Conservation (phyloP, 2,113 vertebrate species). For the Pomatostomus ruficeps region DNA sequence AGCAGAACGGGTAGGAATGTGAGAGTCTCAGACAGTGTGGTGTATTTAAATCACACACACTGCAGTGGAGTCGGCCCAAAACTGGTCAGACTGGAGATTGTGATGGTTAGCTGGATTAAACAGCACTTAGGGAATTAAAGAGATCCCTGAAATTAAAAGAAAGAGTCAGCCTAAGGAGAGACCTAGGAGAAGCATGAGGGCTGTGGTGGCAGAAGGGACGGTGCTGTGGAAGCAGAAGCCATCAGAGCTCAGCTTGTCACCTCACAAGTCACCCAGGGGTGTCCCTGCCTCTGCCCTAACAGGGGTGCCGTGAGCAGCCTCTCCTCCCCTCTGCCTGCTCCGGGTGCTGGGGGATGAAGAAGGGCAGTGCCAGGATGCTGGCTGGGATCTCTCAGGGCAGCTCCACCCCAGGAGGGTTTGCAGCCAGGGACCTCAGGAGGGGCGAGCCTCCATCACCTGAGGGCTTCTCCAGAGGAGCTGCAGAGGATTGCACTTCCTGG, state of each 20-base stretch:
- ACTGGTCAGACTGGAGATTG: neutral
- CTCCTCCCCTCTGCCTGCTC: accelerated
- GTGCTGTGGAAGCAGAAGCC: neutral
- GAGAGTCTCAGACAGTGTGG: neutral
- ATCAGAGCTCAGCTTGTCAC: neutral
- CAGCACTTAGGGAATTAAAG: neutral
- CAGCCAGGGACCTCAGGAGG: neutral
- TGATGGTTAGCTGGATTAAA: neutral
- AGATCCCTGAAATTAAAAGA: neutral
- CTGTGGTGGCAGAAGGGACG: neutral
- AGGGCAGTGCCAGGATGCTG: accelerated
- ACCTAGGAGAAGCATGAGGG: neutral
- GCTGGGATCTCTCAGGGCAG: accelerated
- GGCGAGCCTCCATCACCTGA: accelerated
- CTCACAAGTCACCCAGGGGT: accelerated
- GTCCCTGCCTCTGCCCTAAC: neutral
- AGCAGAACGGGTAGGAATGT: neutral
- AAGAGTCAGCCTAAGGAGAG: neutral
- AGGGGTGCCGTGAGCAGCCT: accelerated
- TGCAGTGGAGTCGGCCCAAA: neutral
- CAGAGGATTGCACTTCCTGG: neutral
- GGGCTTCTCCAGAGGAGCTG: accelerated
- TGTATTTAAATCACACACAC: neutral
- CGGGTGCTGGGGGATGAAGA: neutral
- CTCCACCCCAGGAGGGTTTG: neutral